Percentiles rank a stretch among this genome's conserved stretches.
Evolutionary conservation across 2,797 vertebrate genomes (phyloP).

Genomic region (Hemitrygon akajei): DNA sequence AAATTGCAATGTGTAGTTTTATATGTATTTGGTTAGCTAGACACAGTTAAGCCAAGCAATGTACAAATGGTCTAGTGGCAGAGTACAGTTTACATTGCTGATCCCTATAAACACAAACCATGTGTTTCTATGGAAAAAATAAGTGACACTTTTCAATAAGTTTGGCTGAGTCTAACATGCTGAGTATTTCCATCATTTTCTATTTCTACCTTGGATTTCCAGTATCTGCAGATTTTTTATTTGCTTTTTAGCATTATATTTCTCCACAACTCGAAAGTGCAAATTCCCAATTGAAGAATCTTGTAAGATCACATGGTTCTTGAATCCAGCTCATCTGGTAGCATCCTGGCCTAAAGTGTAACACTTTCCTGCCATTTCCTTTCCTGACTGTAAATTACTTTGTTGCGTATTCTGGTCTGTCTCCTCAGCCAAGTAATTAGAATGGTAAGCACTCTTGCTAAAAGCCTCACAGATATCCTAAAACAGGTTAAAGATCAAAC

Average conservation of each 20-base stretch:
- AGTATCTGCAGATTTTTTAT: too few species aligned
- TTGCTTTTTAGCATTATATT: too few species aligned
- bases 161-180: too few species aligned
- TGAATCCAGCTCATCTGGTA: not conserved
- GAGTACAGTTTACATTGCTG: not conserved
- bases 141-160: too few species aligned
- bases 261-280: not conserved
- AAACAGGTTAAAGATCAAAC: not conserved
- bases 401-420: not conserved
- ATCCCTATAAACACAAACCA: not conserved
- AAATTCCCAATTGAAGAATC: slow-evolving; percentile 5
- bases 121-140: too few species aligned
- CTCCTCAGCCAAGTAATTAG: slow-evolving; percentile 25
- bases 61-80: not conserved
- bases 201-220: too few species aligned
- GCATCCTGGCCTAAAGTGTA: not conserved
- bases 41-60: not conserved
- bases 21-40: not conserved
- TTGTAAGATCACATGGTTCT: not conserved
- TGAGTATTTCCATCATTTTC: too few species aligned
- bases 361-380: not conserved
- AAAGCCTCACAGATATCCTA: slow-evolving; percentile 1
- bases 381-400: slow-evolving; percentile 11
- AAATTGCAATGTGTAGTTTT: not conserved
- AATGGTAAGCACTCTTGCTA: not conserved